phyloP scores from a whole-genome alignment of 2,113 vertebrate species.

The Antechinus flavipes region DNA sequence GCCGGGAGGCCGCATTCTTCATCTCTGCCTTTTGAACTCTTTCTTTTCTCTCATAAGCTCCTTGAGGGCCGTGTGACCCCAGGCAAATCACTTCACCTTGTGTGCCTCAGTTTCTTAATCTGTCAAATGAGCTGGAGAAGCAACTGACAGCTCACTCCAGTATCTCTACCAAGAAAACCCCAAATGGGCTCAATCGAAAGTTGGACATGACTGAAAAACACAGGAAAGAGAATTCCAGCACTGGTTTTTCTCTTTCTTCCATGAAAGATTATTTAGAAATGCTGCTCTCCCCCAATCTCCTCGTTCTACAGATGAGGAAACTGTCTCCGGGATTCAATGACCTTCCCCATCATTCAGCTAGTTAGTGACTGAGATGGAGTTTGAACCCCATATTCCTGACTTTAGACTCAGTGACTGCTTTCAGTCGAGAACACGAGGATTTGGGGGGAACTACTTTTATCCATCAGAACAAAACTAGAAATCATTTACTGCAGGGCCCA shows the following conservation, averaged over 20 bases:
- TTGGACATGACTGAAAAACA: not conserved
- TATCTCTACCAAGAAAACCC: not conserved
- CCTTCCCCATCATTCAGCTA: not conserved
- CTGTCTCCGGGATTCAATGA: not conserved
- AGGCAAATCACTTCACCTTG: not conserved
- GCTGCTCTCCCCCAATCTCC: not conserved
- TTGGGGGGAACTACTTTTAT: not conserved
- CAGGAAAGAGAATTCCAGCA: not conserved
- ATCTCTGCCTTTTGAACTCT: not conserved
- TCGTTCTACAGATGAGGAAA: not conserved
- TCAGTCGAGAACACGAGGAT: not conserved
- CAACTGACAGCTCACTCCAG: not conserved
- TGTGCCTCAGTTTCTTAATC: not conserved
- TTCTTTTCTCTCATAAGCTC: not conserved
- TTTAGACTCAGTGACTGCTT: no score
- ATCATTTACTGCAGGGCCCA: not conserved
- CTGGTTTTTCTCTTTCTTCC: not conserved
- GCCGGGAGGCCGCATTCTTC: not conserved
- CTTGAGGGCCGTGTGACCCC: not conserved
- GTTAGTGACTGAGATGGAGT: not conserved
- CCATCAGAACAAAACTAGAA: not conserved
- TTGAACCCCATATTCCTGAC: not conserved
- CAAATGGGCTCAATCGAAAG: not conserved
- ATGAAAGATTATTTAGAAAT: not conserved
- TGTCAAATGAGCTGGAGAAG: not conserved